phyloP scores from a whole-genome alignment of 2,888 invertebrate genomes.

The Opisthograptis luteolata region DNA sequence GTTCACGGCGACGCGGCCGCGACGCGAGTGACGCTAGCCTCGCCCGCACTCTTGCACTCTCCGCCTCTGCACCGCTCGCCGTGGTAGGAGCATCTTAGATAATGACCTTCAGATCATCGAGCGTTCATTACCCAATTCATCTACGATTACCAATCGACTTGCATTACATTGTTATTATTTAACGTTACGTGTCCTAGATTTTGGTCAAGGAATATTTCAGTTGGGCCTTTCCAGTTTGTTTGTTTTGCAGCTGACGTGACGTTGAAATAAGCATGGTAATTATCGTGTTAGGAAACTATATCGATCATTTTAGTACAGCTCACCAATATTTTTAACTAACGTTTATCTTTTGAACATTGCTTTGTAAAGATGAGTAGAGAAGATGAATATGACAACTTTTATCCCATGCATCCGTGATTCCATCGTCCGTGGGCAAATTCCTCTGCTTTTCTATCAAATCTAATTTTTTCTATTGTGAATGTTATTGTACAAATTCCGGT shows the following conservation, averaged over 20 bases:
- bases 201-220: conserved; percentile 6
- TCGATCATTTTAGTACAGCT: not conserved
- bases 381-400: too few relatives aligned
- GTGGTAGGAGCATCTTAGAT: conserved; percentile 59
- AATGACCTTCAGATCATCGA: conserved; percentile 61
- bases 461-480: too few relatives aligned
- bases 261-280: too few relatives aligned
- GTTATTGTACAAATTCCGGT: too few relatives aligned
- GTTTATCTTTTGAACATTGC: too few relatives aligned
- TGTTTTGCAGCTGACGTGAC: conserved; percentile 1
- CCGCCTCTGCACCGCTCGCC: conserved; percentile 41
- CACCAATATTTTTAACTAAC: not conserved
- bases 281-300: too few relatives aligned
- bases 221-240: conserved; percentile 11
- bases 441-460: too few relatives aligned
- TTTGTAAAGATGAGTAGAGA: too few relatives aligned
- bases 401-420: too few relatives aligned
- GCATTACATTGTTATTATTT: conserved; percentile 32
- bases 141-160: conserved; percentile 31
- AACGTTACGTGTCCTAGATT: conserved; percentile 26
- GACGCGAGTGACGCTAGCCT: conserved; percentile 60
- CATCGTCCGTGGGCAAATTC: too few relatives aligned
- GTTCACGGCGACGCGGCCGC: conserved; percentile 79
- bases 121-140: conserved; percentile 34
- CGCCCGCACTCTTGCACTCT: conserved; percentile 33